A percentile compares a stretch with the other conserved stretches of the same genome.
These are phyloP conservation scores for Calidris pugnax DNA, from an alignment of 2,113 vertebrate genomes.

Conservation along the genomic window DNA sequence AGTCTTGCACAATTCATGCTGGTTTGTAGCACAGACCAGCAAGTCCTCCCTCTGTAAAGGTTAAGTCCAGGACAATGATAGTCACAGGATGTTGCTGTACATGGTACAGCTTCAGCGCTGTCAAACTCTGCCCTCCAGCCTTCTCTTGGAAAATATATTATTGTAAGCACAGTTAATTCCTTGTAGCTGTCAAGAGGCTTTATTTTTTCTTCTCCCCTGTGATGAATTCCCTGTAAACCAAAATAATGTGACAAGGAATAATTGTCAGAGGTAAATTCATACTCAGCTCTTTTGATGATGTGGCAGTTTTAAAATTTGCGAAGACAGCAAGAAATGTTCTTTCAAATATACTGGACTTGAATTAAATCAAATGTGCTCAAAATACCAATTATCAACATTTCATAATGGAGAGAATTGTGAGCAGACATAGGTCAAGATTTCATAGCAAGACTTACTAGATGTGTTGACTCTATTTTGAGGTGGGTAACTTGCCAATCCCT, in stretches of 20 bases:
- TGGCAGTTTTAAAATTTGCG: conserved; percentile 47
- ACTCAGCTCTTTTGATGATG: conserved; percentile 45
- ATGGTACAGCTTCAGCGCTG: neutral
- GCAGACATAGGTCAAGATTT: neutral
- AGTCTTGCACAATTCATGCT: neutral
- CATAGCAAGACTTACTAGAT: neutral
- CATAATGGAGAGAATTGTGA: neutral
- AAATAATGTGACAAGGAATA: conserved; percentile 35
- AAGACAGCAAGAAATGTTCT: conserved; percentile 14
- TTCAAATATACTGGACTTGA: neutral
- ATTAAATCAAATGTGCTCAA: conserved; percentile 13
- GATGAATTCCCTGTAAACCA: conserved; percentile 39
- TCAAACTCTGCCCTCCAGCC: neutral
- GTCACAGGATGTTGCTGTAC: neutral
- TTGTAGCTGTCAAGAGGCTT: conserved; percentile 6
- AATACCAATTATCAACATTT: neutral
- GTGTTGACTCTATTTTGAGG: neutral
- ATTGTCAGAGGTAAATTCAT: conserved; percentile 43
- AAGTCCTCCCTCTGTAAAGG: neutral
- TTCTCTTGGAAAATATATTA: neutral
- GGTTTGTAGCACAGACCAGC: neutral
- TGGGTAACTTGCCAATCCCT: neutral
- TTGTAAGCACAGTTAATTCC: neutral
- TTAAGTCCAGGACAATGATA: neutral
- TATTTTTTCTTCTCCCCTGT: neutral